Percentiles rank a stretch among this genome's conserved stretches.
Conservation (phyloP, 2,113 vertebrate species). For the Ovis canadensis region DNA sequence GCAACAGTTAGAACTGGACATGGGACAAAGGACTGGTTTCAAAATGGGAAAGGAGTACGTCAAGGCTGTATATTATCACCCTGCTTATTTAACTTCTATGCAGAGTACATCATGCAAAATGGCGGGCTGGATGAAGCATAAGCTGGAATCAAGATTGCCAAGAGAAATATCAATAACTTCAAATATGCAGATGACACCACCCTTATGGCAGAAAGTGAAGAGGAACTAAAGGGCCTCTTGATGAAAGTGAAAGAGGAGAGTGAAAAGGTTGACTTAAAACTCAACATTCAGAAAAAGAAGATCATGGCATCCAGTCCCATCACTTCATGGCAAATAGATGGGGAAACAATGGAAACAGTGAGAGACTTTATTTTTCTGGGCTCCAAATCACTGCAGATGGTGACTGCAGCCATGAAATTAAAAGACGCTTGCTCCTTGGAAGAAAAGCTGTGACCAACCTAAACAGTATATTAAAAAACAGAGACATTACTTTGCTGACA, state of each 20-base stretch:
- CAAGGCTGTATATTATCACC: background rate
- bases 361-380: background rate
- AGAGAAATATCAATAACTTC: background rate
- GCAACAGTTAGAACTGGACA: background rate
- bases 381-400: background rate
- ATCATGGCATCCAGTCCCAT: background rate
- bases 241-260: background rate
- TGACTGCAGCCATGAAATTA: background rate
- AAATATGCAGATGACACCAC: background rate
- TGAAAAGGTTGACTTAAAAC: background rate
- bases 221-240: background rate
- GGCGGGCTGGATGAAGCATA: background rate
- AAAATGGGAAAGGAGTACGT: background rate
- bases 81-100: background rate
- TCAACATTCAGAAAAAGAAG: background rate
- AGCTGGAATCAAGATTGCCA: background rate
- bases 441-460: background rate
- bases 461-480: background rate
- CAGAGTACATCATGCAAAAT: background rate
- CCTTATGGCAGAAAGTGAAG: background rate
- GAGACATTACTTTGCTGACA: background rate
- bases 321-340: background rate
- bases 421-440: background rate
- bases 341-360: background rate
- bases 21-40: background rate